phyloP scores from a whole-genome alignment of 2,888 invertebrate species.

The Sinohyriopsis cumingii region DNA sequence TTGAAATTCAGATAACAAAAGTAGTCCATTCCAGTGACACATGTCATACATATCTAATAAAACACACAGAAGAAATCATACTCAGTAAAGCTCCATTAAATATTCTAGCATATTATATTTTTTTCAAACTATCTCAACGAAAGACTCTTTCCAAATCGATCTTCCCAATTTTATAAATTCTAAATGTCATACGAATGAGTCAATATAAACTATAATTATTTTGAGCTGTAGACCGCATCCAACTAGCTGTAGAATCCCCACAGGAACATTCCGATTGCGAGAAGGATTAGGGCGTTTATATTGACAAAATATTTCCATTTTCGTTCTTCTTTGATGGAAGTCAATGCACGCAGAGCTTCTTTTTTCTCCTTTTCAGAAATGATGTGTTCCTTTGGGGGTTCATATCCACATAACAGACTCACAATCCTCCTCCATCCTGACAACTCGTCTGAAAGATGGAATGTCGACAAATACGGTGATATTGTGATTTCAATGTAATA shows the following conservation, averaged over 20 bases:
- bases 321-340: constrained; percentile 49
- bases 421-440: constrained; percentile 44
- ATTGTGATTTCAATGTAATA: background rate
- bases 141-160: no score
- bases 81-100: no score
- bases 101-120: no score
- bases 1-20: no score
- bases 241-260: constrained; percentile 50
- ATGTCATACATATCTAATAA: no score
- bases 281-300: constrained; percentile 53
- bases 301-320: constrained; percentile 57
- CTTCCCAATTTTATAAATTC: no score
- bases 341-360: constrained; percentile 38
- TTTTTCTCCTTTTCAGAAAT: constrained; percentile 45
- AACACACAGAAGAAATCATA: no score
- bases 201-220: no score
- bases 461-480: constrained; percentile 1
- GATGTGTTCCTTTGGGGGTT: constrained; percentile 37
- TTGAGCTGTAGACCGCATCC: no score
- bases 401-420: constrained; percentile 55
- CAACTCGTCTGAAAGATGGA: constrained; percentile 24
- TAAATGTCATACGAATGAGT: no score
- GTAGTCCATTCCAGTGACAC: no score
- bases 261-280: constrained; percentile 54
- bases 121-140: no score